phyloP scores from a whole-genome alignment of 2,888 invertebrate species.

The Drosophila eohydei region DNA sequence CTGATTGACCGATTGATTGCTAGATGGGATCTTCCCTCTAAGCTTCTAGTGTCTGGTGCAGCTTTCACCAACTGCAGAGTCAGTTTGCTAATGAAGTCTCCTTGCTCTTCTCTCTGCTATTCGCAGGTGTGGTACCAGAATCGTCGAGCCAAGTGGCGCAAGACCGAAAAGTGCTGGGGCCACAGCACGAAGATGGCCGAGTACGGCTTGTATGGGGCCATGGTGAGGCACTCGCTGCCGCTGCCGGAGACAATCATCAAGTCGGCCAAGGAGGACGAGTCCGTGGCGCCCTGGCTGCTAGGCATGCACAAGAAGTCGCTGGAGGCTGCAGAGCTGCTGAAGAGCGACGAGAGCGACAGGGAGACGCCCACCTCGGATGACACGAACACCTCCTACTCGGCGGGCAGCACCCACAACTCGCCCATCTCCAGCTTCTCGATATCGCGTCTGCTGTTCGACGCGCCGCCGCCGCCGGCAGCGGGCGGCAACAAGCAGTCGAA shows the following conservation, averaged over 20 bases:
- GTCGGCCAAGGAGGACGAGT: slow-evolving; percentile 97
- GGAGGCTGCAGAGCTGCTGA: slow-evolving; percentile 98
- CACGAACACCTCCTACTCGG: slow-evolving; percentile 87
- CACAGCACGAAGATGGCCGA: slow-evolving; percentile 99
- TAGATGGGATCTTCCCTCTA: not conserved
- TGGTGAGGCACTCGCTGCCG: slow-evolving; percentile 99
- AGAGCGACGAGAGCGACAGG: slow-evolving; percentile 90
- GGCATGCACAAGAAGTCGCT: slow-evolving; percentile 98
- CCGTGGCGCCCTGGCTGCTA: slow-evolving; percentile 99
- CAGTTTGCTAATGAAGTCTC: not conserved
- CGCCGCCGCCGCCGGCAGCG: slow-evolving; percentile 68
- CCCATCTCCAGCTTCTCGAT: slow-evolving; percentile 85
- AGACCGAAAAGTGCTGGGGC: slow-evolving; percentile 99
- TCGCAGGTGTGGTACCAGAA: slow-evolving; percentile 97
- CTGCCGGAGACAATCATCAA: slow-evolving; percentile 99
- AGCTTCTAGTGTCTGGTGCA: not conserved
- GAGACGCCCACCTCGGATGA: slow-evolving; percentile 87
- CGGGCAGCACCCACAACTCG: slow-evolving; percentile 85
- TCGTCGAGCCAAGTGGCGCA: slow-evolving; percentile 99
- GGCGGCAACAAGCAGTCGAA: slow-evolving; percentile 54
- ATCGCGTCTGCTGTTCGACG: slow-evolving; percentile 84
- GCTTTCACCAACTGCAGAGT: not conserved
- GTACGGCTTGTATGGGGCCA: slow-evolving; percentile 99
- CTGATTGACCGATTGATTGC: too few species aligned
- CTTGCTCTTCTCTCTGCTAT: not conserved